Evolutionary conservation across 2,113 vertebrate genomes (phyloP).

Genomic region (Hystrix cristata): DNA sequence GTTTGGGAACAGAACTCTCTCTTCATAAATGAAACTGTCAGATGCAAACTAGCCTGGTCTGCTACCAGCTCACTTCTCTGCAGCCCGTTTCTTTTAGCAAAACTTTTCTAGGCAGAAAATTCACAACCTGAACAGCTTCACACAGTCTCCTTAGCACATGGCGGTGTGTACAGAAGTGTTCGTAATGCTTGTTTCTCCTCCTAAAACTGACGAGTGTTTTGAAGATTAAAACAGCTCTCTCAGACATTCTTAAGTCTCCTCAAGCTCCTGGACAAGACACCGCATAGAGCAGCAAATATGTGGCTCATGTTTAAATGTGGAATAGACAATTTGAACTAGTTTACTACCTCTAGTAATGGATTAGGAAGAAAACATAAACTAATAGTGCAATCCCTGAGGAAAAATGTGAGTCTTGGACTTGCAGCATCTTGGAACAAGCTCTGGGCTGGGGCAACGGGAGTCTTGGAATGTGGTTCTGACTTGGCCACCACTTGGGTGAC

Average conservation of each 20-base stretch:
- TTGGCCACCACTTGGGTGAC: background rate
- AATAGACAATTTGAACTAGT: background rate
- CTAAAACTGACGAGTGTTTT: background rate
- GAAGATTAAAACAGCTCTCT: background rate
- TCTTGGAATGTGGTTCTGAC: background rate
- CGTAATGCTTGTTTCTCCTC: background rate
- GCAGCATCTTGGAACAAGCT: background rate
- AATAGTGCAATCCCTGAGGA: background rate
- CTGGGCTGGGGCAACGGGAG: background rate
- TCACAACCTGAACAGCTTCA: background rate
- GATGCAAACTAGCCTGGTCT: background rate
- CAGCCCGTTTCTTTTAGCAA: background rate
- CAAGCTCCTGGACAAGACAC: background rate
- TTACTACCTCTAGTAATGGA: background rate
- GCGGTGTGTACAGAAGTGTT: background rate
- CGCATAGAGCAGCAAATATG: background rate
- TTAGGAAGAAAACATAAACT: background rate
- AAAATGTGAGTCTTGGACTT: background rate
- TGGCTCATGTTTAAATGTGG: background rate
- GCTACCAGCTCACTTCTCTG: constrained; percentile 20
- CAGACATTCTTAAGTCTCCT: background rate
- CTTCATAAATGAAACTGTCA: constrained; percentile 52
- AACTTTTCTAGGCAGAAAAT: background rate
- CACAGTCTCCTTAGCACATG: background rate
- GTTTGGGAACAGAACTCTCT: constrained; percentile 48